Base-by-base conservation (phyloP, 2,113 vertebrate genomes). In the Chelonoidis abingdonii region DNA sequence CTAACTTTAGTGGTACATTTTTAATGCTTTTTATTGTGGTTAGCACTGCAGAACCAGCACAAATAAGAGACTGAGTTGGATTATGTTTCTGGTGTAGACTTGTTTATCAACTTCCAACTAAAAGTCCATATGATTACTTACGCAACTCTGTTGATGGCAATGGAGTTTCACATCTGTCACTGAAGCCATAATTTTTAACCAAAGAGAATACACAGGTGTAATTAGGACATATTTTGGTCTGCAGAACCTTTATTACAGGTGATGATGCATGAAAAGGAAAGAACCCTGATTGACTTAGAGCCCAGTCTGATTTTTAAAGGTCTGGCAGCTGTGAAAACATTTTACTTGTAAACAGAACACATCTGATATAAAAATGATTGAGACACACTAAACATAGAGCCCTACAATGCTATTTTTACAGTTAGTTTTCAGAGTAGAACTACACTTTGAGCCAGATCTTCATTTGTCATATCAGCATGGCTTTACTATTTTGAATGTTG, bases 81-180 rank as follows among this genome's bases (percentile, higher is more conserved):
- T 92, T 83, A 7, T 6, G 87, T 56, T 52, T 87, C 92, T 65
- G 83, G 90, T 88, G 89, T 59, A 87, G 80, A 83, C 90, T 92
- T 89, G 88, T 89, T 90, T 92, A 29, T 85, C 50, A 89, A 53
- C 29, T 90, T 75, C 13, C 85, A 80, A 44, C 84, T 35, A 80
- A 49, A 90, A 86, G 88, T 52, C 35, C 1, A 2, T 44, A 65
- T 78, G 49, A 59, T 78, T 72, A 52, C 76, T 94, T 89, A 54
- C 1, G 31, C 93, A 94, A 53, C 65, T 19, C 5, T 78, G 75
- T 78, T 78, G 25, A 78, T 78, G 75, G 24, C 75, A 78, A 10
- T 44, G 12, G 65, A 75, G 21, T 38, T 47, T 24, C 35, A 69
- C 35, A n/a, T 69, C 62, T 93, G 86, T 90, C 86, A 90, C 57